A percentile compares a stretch with the other conserved stretches of the same genome.
Evolutionary conservation across 2,113 vertebrate genomes (phyloP).

Genomic region (Podarcis muralis): DNA sequence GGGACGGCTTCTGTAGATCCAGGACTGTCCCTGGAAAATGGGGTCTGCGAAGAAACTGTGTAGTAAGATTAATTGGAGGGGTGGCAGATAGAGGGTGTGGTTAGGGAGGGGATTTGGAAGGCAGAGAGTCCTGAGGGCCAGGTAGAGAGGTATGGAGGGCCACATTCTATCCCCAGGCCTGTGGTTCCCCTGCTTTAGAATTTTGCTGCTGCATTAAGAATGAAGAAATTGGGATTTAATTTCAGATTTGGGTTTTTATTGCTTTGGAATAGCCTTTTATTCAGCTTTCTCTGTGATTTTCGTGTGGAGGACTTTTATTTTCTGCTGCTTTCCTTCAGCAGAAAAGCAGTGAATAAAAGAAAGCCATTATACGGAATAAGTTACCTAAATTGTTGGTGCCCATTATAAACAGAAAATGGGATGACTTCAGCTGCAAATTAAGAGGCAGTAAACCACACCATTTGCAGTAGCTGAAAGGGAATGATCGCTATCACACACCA

Average conservation of each 20-base stretch:
- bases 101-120: too few species aligned
- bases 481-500: slow-evolving; percentile 66
- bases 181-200: too few species aligned
- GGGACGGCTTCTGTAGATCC: too few species aligned
- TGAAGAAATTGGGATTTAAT: background rate
- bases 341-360: background rate
- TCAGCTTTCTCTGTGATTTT: background rate
- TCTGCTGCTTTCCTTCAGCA: background rate
- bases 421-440: slow-evolving; percentile 64
- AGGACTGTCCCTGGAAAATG: too few species aligned
- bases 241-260: background rate
- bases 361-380: background rate
- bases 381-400: slow-evolving; percentile 26
- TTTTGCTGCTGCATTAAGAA: too few species aligned
- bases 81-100: too few species aligned
- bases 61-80: too few species aligned
- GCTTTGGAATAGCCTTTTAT: background rate
- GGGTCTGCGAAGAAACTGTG: too few species aligned
- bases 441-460: slow-evolving; percentile 57
- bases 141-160: too few species aligned
- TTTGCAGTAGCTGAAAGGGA: slow-evolving; percentile 61
- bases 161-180: too few species aligned
- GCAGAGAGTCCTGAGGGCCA: too few species aligned
- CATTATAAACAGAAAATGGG: slow-evolving; percentile 58
- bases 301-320: background rate